phyloP scores from a whole-genome alignment of 1,140 invertebrate species.

The Zaprionus vittiger region DNA sequence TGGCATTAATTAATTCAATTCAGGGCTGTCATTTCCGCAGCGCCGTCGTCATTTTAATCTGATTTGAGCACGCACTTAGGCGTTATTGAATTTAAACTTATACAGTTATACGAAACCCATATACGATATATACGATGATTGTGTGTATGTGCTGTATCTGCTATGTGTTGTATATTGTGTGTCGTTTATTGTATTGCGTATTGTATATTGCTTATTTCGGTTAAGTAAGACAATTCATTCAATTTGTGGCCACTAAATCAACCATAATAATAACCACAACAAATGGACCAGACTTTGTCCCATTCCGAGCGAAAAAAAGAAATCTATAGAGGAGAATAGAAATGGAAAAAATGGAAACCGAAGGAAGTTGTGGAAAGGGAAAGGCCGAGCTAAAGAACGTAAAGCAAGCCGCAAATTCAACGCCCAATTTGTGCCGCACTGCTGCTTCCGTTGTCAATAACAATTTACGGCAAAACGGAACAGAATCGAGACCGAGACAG shows the following conservation, averaged over 20 bases:
- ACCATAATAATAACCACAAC: slow-evolving; percentile 82
- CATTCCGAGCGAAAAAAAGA: slow-evolving; percentile 25
- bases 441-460: slow-evolving; percentile 82
- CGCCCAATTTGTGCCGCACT: slow-evolving; percentile 80
- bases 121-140: background rate
- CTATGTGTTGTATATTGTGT: slow-evolving; percentile 22
- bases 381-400: slow-evolving; percentile 36
- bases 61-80: slow-evolving; percentile 75
- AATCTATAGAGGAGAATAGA: slow-evolving; percentile 20
- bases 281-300: slow-evolving; percentile 55
- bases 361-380: background rate
- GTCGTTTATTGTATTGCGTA: slow-evolving; percentile 20
- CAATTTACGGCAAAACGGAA: slow-evolving; percentile 76
- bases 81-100: slow-evolving; percentile 76
- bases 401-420: slow-evolving; percentile 79
- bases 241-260: slow-evolving; percentile 83
- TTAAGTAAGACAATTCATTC: slow-evolving; percentile 83
- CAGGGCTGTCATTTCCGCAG: slow-evolving; percentile 71
- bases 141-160: slow-evolving; percentile 2
- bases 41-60: slow-evolving; percentile 65
- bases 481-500: slow-evolving; percentile 20
- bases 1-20: slow-evolving; percentile 82
- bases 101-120: slow-evolving; percentile 27
- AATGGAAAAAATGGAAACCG: slow-evolving; percentile 27
- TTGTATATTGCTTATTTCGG: slow-evolving; percentile 74